These are phyloP conservation scores for Oncorhynchus tshawytscha DNA, from an alignment of 2,113 vertebrate species.

Conservation along the genomic window DNA sequence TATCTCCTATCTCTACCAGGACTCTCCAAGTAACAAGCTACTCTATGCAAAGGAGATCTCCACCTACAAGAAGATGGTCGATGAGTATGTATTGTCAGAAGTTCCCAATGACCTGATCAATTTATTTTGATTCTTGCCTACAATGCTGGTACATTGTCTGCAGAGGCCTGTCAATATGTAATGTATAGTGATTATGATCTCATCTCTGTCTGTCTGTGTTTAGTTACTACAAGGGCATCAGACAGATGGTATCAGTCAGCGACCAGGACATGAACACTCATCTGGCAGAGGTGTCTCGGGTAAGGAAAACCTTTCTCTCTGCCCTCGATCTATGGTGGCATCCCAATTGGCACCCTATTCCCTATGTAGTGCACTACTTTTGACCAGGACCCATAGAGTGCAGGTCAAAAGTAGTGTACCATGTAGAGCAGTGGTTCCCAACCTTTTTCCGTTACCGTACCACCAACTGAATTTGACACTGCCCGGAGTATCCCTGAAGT, in stretches of 20 bases:
- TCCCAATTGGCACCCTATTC: no score
- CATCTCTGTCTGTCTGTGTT: conserved; percentile 16
- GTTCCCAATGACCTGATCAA: background rate
- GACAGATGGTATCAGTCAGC: conserved; percentile 94
- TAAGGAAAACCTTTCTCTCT: conserved; percentile 64
- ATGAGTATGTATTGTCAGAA: conserved; percentile 85
- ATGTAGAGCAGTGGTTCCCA: no score
- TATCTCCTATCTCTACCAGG: conserved; percentile 65
- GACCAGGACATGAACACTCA: conserved; percentile 99
- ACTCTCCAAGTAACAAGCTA: conserved; percentile 98
- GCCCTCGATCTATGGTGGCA: conserved; percentile 13
- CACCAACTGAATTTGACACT: no score
- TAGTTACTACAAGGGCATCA: conserved; percentile 96
- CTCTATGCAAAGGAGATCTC: conserved; percentile 99
- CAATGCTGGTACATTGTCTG: conserved; percentile 7
- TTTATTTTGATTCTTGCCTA: conserved; percentile 1
- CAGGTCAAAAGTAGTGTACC: conserved; percentile 9
- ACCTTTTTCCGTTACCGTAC: no score
- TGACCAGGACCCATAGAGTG: background rate
- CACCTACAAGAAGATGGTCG: conserved; percentile 98
- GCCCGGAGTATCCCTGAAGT: no score
- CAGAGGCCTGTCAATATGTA: conserved; percentile 8
- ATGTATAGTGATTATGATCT: conserved; percentile 5
- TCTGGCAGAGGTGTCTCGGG: conserved; percentile 96
- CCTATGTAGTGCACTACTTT: no score